Conservation (phyloP, 2,888 invertebrate genomes). For the Ectemnius cavifrons region DNA sequence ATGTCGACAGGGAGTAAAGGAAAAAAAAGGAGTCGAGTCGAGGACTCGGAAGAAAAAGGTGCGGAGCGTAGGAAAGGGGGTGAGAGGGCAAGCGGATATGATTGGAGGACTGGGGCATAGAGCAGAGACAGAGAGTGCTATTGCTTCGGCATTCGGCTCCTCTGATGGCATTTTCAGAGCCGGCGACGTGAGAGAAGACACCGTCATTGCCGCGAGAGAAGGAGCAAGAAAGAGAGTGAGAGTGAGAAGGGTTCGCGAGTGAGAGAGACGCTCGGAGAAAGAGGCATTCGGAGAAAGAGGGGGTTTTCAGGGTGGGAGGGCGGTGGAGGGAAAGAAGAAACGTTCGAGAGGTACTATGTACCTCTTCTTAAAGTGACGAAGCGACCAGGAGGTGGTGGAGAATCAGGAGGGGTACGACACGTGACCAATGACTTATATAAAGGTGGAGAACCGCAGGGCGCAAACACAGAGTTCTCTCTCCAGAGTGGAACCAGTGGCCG, state of each 20-base stretch:
- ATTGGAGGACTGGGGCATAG: too few species aligned
- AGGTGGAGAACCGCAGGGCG: constrained; percentile 74
- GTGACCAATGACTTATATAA: constrained; percentile 78
- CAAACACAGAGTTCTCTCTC: constrained; percentile 74
- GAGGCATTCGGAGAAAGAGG: constrained; percentile 12
- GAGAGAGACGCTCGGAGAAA: not conserved
- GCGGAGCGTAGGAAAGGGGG: not conserved
- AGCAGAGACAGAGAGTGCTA: constrained; percentile 23
- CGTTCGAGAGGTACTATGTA: constrained; percentile 58
- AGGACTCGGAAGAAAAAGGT: not conserved
- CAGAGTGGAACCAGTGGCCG: constrained; percentile 55
- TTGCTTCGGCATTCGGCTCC: constrained; percentile 43
- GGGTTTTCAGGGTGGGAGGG: constrained; percentile 13
- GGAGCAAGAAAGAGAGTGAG: constrained; percentile 17
- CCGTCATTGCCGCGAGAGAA: constrained; percentile 6
- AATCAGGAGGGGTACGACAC: constrained; percentile 68
- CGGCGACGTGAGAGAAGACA: constrained; percentile 33
- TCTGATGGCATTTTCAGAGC: constrained; percentile 69
- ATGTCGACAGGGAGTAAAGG: too few species aligned
- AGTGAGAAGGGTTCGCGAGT: constrained; percentile 8
- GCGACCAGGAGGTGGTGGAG: constrained; percentile 55
- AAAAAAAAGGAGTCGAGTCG: too few species aligned
- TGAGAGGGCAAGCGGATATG: not conserved
- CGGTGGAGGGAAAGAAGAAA: constrained; percentile 45
- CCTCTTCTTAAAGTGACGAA: constrained; percentile 56